Conservation (phyloP, 2,113 vertebrate species). For the Chunga burmeisteri region DNA sequence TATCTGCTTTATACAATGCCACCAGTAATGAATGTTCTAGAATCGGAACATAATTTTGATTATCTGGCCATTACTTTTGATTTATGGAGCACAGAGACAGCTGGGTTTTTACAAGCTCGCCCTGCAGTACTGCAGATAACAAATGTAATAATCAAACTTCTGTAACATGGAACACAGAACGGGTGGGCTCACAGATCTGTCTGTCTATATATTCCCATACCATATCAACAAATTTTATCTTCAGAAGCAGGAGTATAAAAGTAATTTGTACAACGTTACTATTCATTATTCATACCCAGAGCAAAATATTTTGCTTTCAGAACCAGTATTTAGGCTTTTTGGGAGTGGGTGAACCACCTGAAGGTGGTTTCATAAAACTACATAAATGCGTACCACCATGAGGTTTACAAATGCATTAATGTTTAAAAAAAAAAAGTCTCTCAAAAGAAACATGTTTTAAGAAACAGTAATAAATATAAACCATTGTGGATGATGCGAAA, state of each 20-base stretch:
- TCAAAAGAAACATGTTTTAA: neutral
- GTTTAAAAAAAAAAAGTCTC: neutral
- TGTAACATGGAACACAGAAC: conserved; percentile 14
- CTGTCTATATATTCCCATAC: neutral
- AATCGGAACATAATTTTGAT: conserved; percentile 65
- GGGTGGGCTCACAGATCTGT: conserved; percentile 11
- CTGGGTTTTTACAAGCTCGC: conserved; percentile 61
- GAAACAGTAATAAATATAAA: neutral
- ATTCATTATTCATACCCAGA: conserved; percentile 39
- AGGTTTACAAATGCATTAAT: neutral
- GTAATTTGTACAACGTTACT: conserved; percentile 33
- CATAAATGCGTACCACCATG: neutral
- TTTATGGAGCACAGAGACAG: conserved; percentile 59
- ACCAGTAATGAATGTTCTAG: conserved; percentile 63
- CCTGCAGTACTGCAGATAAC: conserved; percentile 66
- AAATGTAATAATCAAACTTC: conserved; percentile 65
- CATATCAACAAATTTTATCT: conserved; percentile 40
- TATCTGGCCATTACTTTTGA: conserved; percentile 69
- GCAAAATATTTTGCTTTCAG: neutral
- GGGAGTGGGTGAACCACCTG: neutral
- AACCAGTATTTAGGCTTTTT: neutral
- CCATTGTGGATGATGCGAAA: neutral
- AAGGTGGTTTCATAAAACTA: conserved; percentile 5
- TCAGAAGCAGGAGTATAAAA: conserved; percentile 15
- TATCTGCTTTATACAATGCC: conserved; percentile 39